Evolutionary conservation across 2,113 vertebrate species (phyloP).

Genomic region (Capreolus pygargus): DNA sequence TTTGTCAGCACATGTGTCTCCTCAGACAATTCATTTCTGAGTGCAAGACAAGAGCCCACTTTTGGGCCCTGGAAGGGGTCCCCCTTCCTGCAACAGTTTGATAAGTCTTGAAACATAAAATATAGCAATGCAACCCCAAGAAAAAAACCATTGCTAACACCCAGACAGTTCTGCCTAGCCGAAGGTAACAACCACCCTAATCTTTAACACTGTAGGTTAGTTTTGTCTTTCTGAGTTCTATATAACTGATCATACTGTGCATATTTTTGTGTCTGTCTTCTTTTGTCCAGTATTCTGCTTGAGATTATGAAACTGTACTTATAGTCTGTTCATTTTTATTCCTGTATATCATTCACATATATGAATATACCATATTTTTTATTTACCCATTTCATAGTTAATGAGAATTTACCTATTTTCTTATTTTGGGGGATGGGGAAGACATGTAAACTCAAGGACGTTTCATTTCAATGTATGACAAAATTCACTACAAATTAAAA

Average conservation of each 20-base stretch:
- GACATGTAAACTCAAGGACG: too few species aligned
- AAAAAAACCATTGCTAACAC: too few species aligned
- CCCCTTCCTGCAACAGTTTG: not conserved
- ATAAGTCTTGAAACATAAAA: not conserved
- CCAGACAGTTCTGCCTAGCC: not conserved
- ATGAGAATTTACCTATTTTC: not conserved
- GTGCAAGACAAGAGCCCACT: not conserved
- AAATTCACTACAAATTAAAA: too few species aligned
- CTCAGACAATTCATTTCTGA: not conserved
- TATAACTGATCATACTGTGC: not conserved
- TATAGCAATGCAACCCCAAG: not conserved
- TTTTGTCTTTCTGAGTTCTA: not conserved
- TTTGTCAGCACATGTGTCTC: not conserved
- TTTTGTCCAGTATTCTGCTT: not conserved
- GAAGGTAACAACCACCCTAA: not conserved
- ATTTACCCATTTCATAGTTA: not conserved
- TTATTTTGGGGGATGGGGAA: too few species aligned
- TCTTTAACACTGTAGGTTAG: not conserved
- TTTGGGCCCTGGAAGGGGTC: not conserved
- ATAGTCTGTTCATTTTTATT: not conserved
- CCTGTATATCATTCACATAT: not conserved
- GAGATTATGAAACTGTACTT: not conserved
- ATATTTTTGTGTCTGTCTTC: not conserved
- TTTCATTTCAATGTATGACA: too few species aligned
- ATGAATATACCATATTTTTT: not conserved